Percentiles rank a stretch among this genome's conserved stretches.
phyloP scores from a whole-genome alignment of 1,140 invertebrate genomes.

The Bicyclus anynana region DNA sequence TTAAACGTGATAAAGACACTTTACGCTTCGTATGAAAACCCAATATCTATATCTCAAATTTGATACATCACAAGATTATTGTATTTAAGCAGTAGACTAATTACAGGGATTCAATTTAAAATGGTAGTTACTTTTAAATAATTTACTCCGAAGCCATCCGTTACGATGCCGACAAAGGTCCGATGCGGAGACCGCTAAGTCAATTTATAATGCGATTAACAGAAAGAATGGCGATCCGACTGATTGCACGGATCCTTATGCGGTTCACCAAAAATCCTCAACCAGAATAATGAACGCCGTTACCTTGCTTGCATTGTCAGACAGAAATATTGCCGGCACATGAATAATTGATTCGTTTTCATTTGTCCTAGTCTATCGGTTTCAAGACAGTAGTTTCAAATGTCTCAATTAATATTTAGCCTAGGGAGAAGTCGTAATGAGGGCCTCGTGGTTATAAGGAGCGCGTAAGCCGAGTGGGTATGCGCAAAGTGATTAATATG shows the following conservation, averaged over 20 bases:
- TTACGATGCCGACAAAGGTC: constrained; percentile 56
- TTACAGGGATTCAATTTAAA: constrained; percentile 23
- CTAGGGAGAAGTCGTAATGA: constrained; percentile 70
- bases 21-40: neutral
- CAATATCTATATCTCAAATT: constrained; percentile 8
- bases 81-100: constrained; percentile 15
- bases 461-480: constrained; percentile 68
- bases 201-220: constrained; percentile 72
- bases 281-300: constrained; percentile 43
- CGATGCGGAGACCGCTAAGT: constrained; percentile 45
- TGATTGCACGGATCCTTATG: constrained; percentile 55
- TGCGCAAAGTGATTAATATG: constrained; percentile 60
- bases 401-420: constrained; percentile 74
- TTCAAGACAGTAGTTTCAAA: constrained; percentile 59
- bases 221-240: constrained; percentile 61
- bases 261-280: constrained; percentile 45
- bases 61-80: constrained; percentile 20
- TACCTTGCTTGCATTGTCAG: constrained; percentile 27
- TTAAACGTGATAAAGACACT: neutral
- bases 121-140: constrained; percentile 20
- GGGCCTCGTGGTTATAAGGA: constrained; percentile 48
- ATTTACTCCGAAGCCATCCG: constrained; percentile 47
- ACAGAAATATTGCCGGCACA: constrained; percentile 21
- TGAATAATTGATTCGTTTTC: constrained; percentile 47
- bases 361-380: constrained; percentile 47